Evolutionary conservation across 2,888 invertebrate species (phyloP).

Genomic region (Standfussiana lucernea): DNA sequence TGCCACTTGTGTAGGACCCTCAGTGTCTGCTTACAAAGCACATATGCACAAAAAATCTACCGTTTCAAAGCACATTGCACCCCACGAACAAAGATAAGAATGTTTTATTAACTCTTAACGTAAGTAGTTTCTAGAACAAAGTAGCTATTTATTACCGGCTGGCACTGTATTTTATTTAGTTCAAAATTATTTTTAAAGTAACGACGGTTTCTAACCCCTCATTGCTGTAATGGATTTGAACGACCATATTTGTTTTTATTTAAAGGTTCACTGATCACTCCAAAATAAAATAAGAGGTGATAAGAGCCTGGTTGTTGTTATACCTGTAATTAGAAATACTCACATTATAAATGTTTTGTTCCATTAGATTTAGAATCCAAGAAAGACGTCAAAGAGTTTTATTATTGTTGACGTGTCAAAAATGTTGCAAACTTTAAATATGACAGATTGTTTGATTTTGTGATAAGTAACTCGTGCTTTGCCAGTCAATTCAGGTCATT

Average conservation of each 20-base stretch:
- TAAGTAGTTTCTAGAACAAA: conserved; percentile 27
- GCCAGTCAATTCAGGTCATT: background rate
- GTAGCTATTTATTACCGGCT: background rate
- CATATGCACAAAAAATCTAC: background rate
- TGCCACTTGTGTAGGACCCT: background rate
- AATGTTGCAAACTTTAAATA: no score
- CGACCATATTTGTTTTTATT: background rate
- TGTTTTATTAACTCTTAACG: conserved; percentile 29
- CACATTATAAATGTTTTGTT: background rate
- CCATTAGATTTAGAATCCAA: background rate
- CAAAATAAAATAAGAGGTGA: background rate
- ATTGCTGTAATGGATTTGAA: conserved; percentile 15
- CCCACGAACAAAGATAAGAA: conserved; percentile 24
- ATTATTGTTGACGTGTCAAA: background rate
- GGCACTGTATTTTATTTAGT: background rate
- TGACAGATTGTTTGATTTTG: no score
- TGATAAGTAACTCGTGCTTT: no score
- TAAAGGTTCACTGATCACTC: background rate
- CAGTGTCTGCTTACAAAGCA: background rate
- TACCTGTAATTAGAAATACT: background rate
- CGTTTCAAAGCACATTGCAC: conserved; percentile 17
- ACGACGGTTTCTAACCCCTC: background rate
- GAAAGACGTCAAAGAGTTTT: background rate
- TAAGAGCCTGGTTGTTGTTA: background rate
- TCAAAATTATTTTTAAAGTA: conserved; percentile 13